Conservation (phyloP, 1,140 invertebrate genomes). For the Trachymyrmex septentrionalis region DNA sequence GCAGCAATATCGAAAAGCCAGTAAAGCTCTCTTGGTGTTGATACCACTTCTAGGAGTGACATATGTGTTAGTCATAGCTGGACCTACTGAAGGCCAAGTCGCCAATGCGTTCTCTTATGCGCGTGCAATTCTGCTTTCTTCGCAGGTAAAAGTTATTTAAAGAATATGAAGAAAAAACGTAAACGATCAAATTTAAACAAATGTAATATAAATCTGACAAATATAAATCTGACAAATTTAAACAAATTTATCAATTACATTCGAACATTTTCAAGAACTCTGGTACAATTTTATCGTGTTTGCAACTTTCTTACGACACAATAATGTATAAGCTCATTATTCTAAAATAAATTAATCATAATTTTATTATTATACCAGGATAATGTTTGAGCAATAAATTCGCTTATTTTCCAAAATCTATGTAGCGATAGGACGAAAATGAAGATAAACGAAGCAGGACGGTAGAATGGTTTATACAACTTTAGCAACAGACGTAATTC, state of each 20-base stretch:
- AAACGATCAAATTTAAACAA: not conserved
- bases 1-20: constrained; percentile 95
- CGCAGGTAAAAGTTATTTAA: constrained; percentile 89
- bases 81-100: constrained; percentile 90
- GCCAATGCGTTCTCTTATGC: constrained; percentile 89
- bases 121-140: constrained; percentile 92
- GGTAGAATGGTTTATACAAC: not conserved
- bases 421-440: too few relatives aligned
- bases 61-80: constrained; percentile 93
- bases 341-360: not conserved
- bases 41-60: constrained; percentile 96
- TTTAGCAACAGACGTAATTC: too few relatives aligned
- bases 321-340: not conserved
- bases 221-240: too few relatives aligned
- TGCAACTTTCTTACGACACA: too few relatives aligned
- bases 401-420: not conserved
- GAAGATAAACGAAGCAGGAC: too few relatives aligned
- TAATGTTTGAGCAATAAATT: not conserved
- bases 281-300: not conserved
- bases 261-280: not conserved
- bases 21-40: constrained; percentile 94
- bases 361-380: not conserved
- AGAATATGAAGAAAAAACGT: not conserved
- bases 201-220: too few relatives aligned
- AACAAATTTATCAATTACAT: not conserved